Evolutionary conservation across 2,888 invertebrate genomes (phyloP), one percentile per base, ranked within the genome.

Genomic region (Diabrotica balteata): DNA sequence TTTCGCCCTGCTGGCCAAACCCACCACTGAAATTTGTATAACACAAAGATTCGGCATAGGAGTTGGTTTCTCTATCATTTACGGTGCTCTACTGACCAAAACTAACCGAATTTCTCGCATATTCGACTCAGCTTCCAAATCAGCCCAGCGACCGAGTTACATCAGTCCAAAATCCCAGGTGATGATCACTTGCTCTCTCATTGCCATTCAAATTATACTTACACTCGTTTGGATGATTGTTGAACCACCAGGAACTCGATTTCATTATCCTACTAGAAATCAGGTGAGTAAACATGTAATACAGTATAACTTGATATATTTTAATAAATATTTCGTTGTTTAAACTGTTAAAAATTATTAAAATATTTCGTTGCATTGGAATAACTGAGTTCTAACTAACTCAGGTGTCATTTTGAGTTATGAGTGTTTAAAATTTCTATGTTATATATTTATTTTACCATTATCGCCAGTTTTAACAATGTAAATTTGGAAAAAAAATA

Each of bases 151-250:
- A 62, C 90, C 90, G 0, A 86, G 86, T 53, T 90, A 89, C 79
- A 90, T 90, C 74, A 89, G 89, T 75, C 90, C 90, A 17, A 87
- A 87, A 72, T 90, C 90, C 4, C 77, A 77, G 65, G 86, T 90
- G 60, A 84, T 88, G 75, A 89, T 90, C 76, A 86, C 89, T 4
- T 84, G 84, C 45, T 85, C 88, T 52, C 82, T 90, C 9, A 88
- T 90, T 62, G 78, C 75, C 8, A 75, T 83, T 55, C 87, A 89
- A 84, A 83, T 89, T 65, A 83, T 88, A 47, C 84, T 88, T 53
- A 89, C 88, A 7, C 81, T 88, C 11, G 84, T 90, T 4, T 91
- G 91, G 91, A 86, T 91, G 86, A 84, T 86, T 72, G 85, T 91
- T 71, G 90, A 91, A 77, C 88, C 89, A 1, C 91, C 91, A 6